Conservation (phyloP, 1,140 invertebrate genomes). For the Probaryconus sp. region DNA sequence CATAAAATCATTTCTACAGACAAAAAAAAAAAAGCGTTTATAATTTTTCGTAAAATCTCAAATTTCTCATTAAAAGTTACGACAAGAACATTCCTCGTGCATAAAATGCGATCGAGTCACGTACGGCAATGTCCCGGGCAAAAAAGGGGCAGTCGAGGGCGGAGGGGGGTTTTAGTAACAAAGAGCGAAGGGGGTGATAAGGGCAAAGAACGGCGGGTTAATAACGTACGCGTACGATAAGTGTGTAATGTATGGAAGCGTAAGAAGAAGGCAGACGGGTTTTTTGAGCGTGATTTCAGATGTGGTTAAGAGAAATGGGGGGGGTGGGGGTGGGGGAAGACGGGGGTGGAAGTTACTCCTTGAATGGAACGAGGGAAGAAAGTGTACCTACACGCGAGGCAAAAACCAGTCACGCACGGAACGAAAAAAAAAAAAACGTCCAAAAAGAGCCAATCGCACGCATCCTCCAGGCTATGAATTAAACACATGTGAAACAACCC, state of each 20-base stretch:
- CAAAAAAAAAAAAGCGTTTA: too few species aligned
- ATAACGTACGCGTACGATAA: slow-evolving; percentile 67
- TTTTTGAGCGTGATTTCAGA: slow-evolving; percentile 34
- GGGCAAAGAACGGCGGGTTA: slow-evolving; percentile 57
- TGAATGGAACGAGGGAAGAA: slow-evolving; percentile 49
- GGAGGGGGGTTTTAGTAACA: not conserved
- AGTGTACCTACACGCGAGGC: slow-evolving; percentile 61
- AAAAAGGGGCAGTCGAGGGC: slow-evolving; percentile 34
- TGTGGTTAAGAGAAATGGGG: slow-evolving; percentile 11
- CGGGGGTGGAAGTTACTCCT: slow-evolving; percentile 11
- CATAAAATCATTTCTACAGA: too few species aligned
- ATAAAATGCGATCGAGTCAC: slow-evolving; percentile 58
- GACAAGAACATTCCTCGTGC: slow-evolving; percentile 37
- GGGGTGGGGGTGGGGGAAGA: slow-evolving; percentile 17
- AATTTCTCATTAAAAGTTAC: slow-evolving; percentile 15
- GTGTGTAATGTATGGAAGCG: slow-evolving; percentile 62
- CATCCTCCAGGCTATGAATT: slow-evolving; percentile 60
- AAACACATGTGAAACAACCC: slow-evolving; percentile 56
- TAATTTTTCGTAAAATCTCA: too few species aligned
- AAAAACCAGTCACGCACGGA: slow-evolving; percentile 66
- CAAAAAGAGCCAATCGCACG: slow-evolving; percentile 46
- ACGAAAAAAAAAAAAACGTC: too few species aligned
- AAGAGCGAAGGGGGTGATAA: slow-evolving; percentile 50
- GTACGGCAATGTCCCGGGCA: slow-evolving; percentile 37
- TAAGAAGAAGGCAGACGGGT: slow-evolving; percentile 58